Conservation (phyloP, 2,888 invertebrate species). For the Caenorhabditis japonica region DNA sequence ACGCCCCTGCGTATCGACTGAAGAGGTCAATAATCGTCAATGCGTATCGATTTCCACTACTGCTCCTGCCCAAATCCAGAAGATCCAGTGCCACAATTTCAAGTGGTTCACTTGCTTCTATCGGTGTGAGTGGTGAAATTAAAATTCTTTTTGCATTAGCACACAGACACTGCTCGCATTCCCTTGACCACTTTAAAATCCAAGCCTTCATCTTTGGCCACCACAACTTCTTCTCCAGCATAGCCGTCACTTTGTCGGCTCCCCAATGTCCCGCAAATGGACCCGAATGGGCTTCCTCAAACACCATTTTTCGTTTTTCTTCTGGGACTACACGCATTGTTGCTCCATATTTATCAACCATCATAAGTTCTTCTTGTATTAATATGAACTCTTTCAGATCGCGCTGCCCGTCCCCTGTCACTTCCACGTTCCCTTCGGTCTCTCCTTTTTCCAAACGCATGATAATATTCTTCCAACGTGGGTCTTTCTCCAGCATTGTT, state of each 20-base stretch:
- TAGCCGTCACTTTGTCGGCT: slow-evolving; percentile 5
- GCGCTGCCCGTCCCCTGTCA: no score
- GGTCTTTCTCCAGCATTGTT: no score
- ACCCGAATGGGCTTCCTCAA: slow-evolving; percentile 34
- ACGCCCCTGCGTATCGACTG: no score
- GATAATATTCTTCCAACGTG: no score
- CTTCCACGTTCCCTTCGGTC: no score
- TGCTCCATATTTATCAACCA: not conserved
- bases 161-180: no score
- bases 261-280: no score
- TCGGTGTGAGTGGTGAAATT: no score
- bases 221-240: slow-evolving; percentile 15
- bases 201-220: slow-evolving; percentile 41
- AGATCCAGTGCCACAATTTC: no score
- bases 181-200: slow-evolving; percentile 24
- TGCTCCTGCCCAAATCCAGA: slow-evolving; percentile 31
- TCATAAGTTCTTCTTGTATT: not conserved
- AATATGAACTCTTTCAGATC: not conserved
- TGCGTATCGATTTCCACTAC: slow-evolving; percentile 31
- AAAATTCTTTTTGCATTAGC: no score
- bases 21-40: slow-evolving; percentile 51
- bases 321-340: slow-evolving; percentile 29
- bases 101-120: no score
- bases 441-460: no score
- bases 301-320: slow-evolving; percentile 10